Evolutionary conservation across 2,113 vertebrate genomes (phyloP).

Genomic region (Nycticryphes semicollaris): DNA sequence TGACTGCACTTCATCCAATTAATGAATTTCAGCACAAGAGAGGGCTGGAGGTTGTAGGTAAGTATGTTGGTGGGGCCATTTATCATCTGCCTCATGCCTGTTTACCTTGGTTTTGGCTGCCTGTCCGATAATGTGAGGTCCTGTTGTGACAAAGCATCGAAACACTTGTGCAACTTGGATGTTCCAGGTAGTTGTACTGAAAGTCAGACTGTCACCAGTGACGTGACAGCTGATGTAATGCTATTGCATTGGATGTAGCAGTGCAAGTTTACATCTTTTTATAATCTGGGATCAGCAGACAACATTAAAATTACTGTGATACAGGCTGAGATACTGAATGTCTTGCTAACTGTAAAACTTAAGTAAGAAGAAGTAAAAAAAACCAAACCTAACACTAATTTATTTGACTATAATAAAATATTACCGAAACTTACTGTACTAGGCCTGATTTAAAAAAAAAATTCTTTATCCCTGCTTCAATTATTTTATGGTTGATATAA

Average conservation of each 20-base stretch:
- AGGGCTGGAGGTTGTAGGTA: background rate
- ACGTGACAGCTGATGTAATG: background rate
- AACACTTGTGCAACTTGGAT: background rate
- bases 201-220: background rate
- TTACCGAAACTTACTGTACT: background rate
- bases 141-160: background rate
- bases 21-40: background rate
- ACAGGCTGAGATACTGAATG: background rate
- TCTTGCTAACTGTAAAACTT: background rate
- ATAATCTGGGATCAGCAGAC: background rate
- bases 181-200: background rate
- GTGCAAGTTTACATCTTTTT: background rate
- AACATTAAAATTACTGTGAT: background rate
- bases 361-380: background rate
- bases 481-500: background rate
- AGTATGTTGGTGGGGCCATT: background rate
- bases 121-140: background rate
- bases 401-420: background rate
- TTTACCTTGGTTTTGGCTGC: background rate
- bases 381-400: fast-evolving
- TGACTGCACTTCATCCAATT: background rate
- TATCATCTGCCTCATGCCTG: background rate
- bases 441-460: background rate
- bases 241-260: background rate
- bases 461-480: background rate